Evolutionary conservation across 2,888 invertebrate species (phyloP), one percentile per base, ranked within the genome.

Genomic region (Pharmacophagus antenor): DNA sequence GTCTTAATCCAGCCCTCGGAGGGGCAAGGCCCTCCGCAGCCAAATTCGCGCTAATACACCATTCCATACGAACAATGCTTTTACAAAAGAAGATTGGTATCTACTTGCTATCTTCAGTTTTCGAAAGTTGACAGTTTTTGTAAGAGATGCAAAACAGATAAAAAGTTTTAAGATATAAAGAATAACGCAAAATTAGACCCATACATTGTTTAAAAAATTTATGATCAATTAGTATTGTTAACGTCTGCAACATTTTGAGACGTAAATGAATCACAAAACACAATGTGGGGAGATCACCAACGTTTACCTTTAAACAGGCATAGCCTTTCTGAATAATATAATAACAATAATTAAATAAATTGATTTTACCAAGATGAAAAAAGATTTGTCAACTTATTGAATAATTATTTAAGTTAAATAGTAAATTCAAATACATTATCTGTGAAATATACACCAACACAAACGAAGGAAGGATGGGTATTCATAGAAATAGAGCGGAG

Each of bases 61-160:
- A 50, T 42, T 50, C 15, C 51, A 50, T 55, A 55, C 55, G 44
- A 44, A 59, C 59, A 59, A 59, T 59, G 59, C 31, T 37, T 55
- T 44, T 31, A 27, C 59, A 50, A 59, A 48, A 47, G 48, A 15
- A 42, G 58, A 58, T 58, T 12, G 53, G 41, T 20, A 58, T 58
- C 53, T 58, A 53, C 53, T 52, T 52, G 52, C 22, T 44, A 57
- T 57, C 27, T 44, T 57, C 47, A 56, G 48, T 41, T 49, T 25
- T 8, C 18, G 18, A 18, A 8, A 6, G 3, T 37, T 2, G 5
- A n/a, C 3, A 37, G 4, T n/a, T 37, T 37, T 37, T 37, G 12
- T 37, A 37, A 15, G 2, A 37, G 0, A 4, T n/a, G 6, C 3
- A 37, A 37, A n/a, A 27, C 1, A 6, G 27, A 4, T 27, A 27